Base-by-base conservation (phyloP, 2,797 vertebrate species). In the Rhinella marina region DNA sequence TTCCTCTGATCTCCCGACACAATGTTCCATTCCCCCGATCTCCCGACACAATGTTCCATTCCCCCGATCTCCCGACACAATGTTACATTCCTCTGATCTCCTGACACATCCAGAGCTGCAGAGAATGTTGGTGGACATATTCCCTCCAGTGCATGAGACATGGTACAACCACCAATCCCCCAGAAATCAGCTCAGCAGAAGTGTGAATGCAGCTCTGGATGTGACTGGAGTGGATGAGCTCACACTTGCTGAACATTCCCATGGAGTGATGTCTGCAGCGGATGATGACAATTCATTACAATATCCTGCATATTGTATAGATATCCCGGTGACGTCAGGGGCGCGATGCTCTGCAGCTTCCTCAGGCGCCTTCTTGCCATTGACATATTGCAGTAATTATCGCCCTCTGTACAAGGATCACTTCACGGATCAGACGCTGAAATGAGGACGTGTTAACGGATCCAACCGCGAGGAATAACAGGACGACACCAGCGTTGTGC, bases 381-480 rank as follows among this genome's bases (percentile, higher is more conserved):
- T 61, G 80, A 64, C 29, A 64, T 23, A 81, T 81, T 48, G 50
- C 8, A 50, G 32, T 68, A 82, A 54, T 68, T 68, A 68, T 64
- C 29, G 41, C 62, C 19, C 14, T 50, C 32, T 16, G 41, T 52
- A 68, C 81, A 54, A 27, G 19, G 62, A 82, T 82, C 52, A 66
- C 50, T 82, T 68, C 21, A 52, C 23, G 48, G 68, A 82, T 82
- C 41, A 41, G 62, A 81, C 11, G 10, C 62, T 27, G 61, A 66
- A 66, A 82, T 25, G 27, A 68, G 41, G 29, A 10, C 9, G 48
- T 64, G 62, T 50, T 54, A 68, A 66, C 59, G 11, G 61, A 59
- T 59, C 57, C 17, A 3, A 59, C 57, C 80, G 10, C 62, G 12
- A n/a, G 48, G 81, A 41, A 64, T 29, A 52, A 68, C 10, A 54